phyloP scores from a whole-genome alignment of 1,140 invertebrate genomes.

The Drosophila kikkawai region DNA sequence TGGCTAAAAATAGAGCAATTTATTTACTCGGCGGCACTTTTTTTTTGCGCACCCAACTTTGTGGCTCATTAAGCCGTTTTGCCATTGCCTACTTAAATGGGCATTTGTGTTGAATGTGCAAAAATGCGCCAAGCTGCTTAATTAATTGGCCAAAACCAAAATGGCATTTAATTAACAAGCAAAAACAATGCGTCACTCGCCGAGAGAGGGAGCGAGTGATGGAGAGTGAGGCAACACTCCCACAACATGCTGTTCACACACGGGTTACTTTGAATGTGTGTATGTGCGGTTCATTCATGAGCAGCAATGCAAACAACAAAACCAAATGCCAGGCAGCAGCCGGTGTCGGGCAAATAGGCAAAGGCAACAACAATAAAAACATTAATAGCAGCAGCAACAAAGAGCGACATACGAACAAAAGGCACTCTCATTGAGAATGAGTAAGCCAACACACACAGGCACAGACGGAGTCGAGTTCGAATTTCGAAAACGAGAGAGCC shows the following conservation, averaged over 20 bases:
- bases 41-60: constrained; percentile 30
- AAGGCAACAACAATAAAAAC: constrained; percentile 26
- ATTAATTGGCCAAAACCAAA: constrained; percentile 66
- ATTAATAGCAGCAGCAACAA: constrained; percentile 39
- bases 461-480: constrained; percentile 48
- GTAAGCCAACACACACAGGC: constrained; percentile 45
- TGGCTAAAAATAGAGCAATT: constrained; percentile 67
- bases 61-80: constrained; percentile 51
- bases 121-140: constrained; percentile 46
- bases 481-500: constrained; percentile 59
- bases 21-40: constrained; percentile 57
- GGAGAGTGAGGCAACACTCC: constrained; percentile 26
- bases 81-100: constrained; percentile 71
- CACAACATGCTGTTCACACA: constrained; percentile 46
- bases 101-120: constrained; percentile 40
- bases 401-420: constrained; percentile 44
- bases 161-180: constrained; percentile 63
- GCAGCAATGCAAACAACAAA: constrained; percentile 49
- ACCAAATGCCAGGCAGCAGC: constrained; percentile 55
- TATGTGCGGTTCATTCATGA: constrained; percentile 66
- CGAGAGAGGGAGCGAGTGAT: background rate
- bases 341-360: constrained; percentile 68
- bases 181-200: constrained; percentile 28
- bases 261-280: constrained; percentile 6
- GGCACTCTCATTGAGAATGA: constrained; percentile 50